Evolutionary conservation across 2,797 vertebrate genomes (phyloP).

Genomic region (Etheostoma perlongum): DNA sequence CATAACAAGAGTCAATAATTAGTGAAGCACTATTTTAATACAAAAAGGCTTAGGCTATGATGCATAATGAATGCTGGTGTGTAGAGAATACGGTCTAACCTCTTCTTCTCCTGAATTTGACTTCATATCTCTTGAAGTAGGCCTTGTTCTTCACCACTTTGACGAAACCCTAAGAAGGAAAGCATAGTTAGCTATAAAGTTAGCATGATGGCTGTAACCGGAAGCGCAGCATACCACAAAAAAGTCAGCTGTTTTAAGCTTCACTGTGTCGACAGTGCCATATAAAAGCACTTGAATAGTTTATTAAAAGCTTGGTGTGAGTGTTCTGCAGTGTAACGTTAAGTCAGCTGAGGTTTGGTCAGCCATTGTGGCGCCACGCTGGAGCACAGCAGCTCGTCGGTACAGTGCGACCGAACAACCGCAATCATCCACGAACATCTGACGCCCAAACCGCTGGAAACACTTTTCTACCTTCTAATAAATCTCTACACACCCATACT

Average conservation of each 20-base stretch:
- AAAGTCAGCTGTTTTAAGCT: neutral
- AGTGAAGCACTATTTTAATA: neutral
- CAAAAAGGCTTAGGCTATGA: too few species aligned
- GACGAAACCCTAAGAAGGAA: constrained; percentile 91
- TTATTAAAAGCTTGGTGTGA: neutral
- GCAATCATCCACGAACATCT: constrained; percentile 73
- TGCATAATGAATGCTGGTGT: too few species aligned
- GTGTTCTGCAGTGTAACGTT: too few species aligned
- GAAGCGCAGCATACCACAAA: rapidly evolving
- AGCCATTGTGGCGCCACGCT: constrained; percentile 75
- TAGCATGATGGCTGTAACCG: neutral
- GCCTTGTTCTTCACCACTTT: constrained; percentile 99
- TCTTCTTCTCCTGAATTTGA: constrained; percentile 98
- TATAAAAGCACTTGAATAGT: rapidly evolving
- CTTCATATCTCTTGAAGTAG: constrained; percentile 99
- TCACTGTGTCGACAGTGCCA: neutral
- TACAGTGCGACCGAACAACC: neutral
- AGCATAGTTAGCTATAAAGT: neutral
- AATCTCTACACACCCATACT: rapidly evolving
- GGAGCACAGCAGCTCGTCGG: constrained; percentile 46
- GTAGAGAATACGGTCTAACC: constrained; percentile 76
- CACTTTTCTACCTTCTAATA: rapidly evolving
- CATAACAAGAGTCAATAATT: neutral
- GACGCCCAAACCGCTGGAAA: neutral
- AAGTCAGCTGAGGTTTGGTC: constrained; percentile 46